Evolutionary conservation across 2,113 vertebrate species (phyloP).

Genomic region (Blennius ocellaris): DNA sequence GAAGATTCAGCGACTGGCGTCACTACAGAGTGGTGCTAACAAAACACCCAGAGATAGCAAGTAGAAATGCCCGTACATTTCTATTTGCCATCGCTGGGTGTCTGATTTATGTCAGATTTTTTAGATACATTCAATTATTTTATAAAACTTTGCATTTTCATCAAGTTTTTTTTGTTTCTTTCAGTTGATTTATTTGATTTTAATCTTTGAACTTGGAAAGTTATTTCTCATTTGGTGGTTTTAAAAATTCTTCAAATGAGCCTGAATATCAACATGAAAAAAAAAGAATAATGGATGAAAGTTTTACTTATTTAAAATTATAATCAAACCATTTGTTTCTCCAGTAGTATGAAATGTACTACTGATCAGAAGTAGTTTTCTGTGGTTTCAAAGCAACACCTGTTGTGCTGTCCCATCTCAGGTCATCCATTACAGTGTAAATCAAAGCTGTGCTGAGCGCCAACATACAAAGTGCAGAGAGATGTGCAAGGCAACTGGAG

Average conservation of each 20-base stretch:
- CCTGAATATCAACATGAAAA: slow-evolving; percentile 18
- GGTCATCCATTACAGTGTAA: slow-evolving; percentile 52
- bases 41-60: no score
- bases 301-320: slow-evolving; percentile 27
- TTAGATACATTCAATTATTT: no score
- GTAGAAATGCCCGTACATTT: no score
- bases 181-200: no score
- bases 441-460: slow-evolving; percentile 58
- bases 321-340: slow-evolving; percentile 28
- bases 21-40: not conserved
- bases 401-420: slow-evolving; percentile 61
- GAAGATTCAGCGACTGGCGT: not conserved
- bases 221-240: no score
- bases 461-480: slow-evolving; percentile 48
- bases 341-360: slow-evolving; percentile 38
- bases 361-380: slow-evolving; percentile 31
- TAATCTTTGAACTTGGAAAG: no score
- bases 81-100: no score
- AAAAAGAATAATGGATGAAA: slow-evolving; percentile 27
- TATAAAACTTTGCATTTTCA: no score
- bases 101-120: no score
- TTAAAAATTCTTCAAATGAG: no score
- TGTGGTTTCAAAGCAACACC: slow-evolving; percentile 60
- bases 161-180: no score
- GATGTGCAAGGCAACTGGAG: slow-evolving; percentile 46